Percentiles rank a stretch among this genome's conserved stretches.
phyloP scores from a whole-genome alignment of 2,797 vertebrate species.

The Pseudochaenichthys georgianus region DNA sequence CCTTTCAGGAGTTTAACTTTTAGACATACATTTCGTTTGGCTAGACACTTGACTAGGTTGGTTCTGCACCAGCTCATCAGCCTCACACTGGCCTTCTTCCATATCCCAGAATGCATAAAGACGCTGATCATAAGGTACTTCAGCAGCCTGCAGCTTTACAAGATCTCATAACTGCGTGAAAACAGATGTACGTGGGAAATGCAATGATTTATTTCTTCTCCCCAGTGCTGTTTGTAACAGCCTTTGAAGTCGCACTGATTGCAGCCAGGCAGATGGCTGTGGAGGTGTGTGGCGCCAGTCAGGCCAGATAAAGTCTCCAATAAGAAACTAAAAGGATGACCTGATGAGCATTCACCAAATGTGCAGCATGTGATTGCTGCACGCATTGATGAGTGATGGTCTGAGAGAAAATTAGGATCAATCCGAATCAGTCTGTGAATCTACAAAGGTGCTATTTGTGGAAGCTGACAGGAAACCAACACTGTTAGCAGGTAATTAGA shows the following conservation, averaged over 20 bases:
- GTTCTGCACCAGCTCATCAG: slow-evolving; percentile 15
- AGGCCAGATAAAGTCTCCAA: slow-evolving; percentile 32
- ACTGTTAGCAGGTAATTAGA: slow-evolving; percentile 7
- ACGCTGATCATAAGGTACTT: slow-evolving; percentile 31
- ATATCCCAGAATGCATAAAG: slow-evolving; percentile 19
- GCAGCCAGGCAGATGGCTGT: slow-evolving; percentile 33
- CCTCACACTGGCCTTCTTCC: slow-evolving; percentile 10
- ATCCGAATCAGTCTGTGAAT: slow-evolving; percentile 23
- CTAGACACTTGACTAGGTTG: background rate
- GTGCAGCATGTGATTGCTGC: slow-evolving; percentile 38
- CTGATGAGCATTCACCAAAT: slow-evolving; percentile 43
- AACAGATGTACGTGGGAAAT: slow-evolving; percentile 46
- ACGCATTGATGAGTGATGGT: slow-evolving; percentile 30
- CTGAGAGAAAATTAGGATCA: slow-evolving; percentile 19
- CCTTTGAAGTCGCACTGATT: slow-evolving; percentile 60
- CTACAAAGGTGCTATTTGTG: slow-evolving; percentile 10
- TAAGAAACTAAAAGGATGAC: slow-evolving; percentile 25
- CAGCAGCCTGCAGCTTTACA: slow-evolving; percentile 25
- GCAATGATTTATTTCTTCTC: slow-evolving; percentile 34
- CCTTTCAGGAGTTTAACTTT: background rate
- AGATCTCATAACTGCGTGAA: slow-evolving; percentile 30
- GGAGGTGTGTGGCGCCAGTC: slow-evolving; percentile 11
- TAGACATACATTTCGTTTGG: slow-evolving; percentile 3
- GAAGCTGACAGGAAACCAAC: slow-evolving; percentile 21
- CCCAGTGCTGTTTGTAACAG: slow-evolving; percentile 24